phyloP scores from a whole-genome alignment of 1,140 invertebrate species.

The Brachionus angularis region DNA sequence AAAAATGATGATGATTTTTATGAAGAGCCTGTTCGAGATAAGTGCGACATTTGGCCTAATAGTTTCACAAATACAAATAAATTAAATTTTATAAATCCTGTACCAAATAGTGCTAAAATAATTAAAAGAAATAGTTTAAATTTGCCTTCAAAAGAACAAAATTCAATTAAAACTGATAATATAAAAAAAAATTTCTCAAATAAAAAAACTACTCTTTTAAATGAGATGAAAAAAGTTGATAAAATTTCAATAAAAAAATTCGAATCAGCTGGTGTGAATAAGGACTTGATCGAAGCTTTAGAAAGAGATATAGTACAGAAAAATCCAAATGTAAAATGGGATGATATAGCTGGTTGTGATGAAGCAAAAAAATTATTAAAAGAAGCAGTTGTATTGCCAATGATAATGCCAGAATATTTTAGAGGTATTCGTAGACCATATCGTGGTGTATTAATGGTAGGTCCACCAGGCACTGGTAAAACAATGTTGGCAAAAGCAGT shows the following conservation, averaged over 20 bases:
- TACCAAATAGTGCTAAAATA: no score
- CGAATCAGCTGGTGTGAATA: constrained; percentile 80
- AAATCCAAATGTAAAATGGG: constrained; percentile 91
- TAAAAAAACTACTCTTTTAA: no score
- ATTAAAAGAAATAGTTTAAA: no score
- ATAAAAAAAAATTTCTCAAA: no score
- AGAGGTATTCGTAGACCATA: constrained; percentile 86
- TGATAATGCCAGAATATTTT: constrained; percentile 97
- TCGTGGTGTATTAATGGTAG: constrained; percentile 94
- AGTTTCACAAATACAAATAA: no score
- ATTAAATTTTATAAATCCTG: no score
- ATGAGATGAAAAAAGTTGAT: no score
- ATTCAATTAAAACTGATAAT: no score
- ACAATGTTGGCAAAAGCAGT: constrained; percentile 98
- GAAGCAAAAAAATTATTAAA: constrained; percentile 90
- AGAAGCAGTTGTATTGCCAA: constrained; percentile 93
- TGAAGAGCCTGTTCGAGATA: no score
- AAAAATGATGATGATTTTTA: no score
- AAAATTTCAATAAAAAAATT: constrained; percentile 62
- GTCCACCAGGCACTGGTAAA: constrained; percentile 97
- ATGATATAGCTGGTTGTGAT: constrained; percentile 90
- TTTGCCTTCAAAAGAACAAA: no score
- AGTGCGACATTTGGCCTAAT: no score
- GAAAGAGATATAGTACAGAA: constrained; percentile 96
- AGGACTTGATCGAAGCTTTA: constrained; percentile 87